Percentiles rank a stretch among this genome's conserved stretches.
Conservation (phyloP, 1,140 invertebrate species). For the Lordiphosa collinella region DNA sequence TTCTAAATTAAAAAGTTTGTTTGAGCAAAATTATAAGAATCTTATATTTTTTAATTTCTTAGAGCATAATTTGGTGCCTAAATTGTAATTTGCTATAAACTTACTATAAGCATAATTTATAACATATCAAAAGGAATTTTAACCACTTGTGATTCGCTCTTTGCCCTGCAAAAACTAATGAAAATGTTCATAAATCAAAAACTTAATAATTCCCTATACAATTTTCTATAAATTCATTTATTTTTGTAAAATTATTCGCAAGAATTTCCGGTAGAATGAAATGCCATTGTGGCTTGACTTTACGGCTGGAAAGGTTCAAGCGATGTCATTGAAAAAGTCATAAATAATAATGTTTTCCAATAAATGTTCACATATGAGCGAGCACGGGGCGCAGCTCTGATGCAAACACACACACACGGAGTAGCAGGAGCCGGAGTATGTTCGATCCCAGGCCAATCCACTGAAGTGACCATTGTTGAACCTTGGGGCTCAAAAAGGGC, state of each 20-base stretch:
- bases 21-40: too few species aligned
- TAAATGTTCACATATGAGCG: constrained; percentile 79
- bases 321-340: constrained; percentile 77
- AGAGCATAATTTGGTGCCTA: too few species aligned
- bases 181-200: constrained; percentile 1
- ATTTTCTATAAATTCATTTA: constrained; percentile 11
- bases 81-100: too few species aligned
- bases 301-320: constrained; percentile 76
- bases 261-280: constrained; percentile 37
- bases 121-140: too few species aligned
- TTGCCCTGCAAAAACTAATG: too few species aligned
- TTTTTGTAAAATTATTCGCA: constrained; percentile 25
- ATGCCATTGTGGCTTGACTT: constrained; percentile 62
- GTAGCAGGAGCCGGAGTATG: constrained; percentile 21
- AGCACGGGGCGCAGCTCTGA: constrained; percentile 42
- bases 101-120: too few species aligned
- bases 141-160: too few species aligned
- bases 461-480: constrained; percentile 56
- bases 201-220: constrained; percentile 3
- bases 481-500: constrained; percentile 34
- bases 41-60: too few species aligned
- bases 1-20: too few species aligned
- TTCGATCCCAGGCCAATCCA: constrained; percentile 13
- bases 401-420: constrained; percentile 14
- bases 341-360: constrained; percentile 79